Base-by-base conservation (phyloP, 2,113 vertebrate species). In the Callionymus lyra region DNA sequence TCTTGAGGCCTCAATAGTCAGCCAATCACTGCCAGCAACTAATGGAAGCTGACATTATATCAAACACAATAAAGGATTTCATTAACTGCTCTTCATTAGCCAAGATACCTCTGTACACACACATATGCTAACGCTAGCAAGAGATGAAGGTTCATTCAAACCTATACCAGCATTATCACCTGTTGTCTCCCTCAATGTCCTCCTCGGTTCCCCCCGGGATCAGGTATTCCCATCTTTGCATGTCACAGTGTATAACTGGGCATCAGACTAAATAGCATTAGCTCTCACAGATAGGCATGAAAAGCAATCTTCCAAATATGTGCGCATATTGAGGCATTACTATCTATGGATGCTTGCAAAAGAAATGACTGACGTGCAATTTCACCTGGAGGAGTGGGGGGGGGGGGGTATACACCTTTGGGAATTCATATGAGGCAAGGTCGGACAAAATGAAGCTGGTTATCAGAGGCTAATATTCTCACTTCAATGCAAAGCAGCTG, bases 11-110 rank as follows among this genome's bases (percentile, higher is more conserved):
- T 44, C 39, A 34, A 68, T 79, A 81, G 77, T 82, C 82, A 76
- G 77, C 81, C 80, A 85, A 86, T 89, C 83, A 80, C 74, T 80
- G 40, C 53, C 43, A 55, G 79, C 56, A 68, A 74, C 56, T 94
- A 94, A 95, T 93, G 87, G 90, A 93, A 92, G 87, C 89, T 93
- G 92, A 93, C 92, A 87, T 92, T 89, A 92, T 87, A 92, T 96
- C 90, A 95, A 95, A 95, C 90, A 92, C 91, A 92, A 94, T 97
- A 89, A 93, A 89, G 88, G 88, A 88, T 91, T 88, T 90, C 82
- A 74, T 90, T 87, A 91, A 91, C 88, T 88, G 89, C 87, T 91
- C 89, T 93, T 95, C 90, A 90, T 93, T 93, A 90, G 86, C 84
- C 53, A 38, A 38, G 14, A 1, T 53, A 44, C 59, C 65, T 47